Base-by-base conservation (phyloP, 2,888 invertebrate genomes). In the Rotaria socialis region DNA sequence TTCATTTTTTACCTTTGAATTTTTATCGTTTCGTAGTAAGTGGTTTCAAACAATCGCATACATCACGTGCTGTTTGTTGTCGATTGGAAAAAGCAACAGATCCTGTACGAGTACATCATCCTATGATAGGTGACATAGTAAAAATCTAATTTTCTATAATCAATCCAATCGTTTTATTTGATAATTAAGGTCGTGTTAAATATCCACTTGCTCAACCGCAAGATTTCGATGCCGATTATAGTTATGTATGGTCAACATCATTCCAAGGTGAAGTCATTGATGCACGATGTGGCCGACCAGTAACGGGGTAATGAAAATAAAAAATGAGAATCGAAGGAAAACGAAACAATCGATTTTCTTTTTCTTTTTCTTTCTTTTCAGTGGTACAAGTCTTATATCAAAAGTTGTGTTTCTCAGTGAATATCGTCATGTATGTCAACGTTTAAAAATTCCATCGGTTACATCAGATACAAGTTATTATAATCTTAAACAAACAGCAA, bases 1-100 rank as follows among this genome's bases (percentile, higher is more conserved):
- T 80, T 96, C 0, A 91, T 92, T 86, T 43, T 8, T 52, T 52
- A 4, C 16, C 16, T 52, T 52, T 52, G 8, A 3, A 2, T 27
- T n/a, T n/a, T 24, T 47, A 47, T 24, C 35, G 2, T 7, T 80
- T n/a, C 22, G n/a, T 47, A 80, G 80, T 80, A 47, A 80, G 80
- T 80, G 80, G 80, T 24, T 80, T 80, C 24, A 80, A 80, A 47
- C 80, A 80, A 47, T 47, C 43, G 4, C 80, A 80, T 47, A 80
- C 80, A n/a, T 80, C 80, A 47, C 43, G 80, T 24, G 80, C 80
- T n/a, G 24, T 80, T 11, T 80, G 80, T 80, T 80, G 80, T 80
- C 80, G 80, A 47, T 47, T 80, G 10, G 80, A 80, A n/a, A 80
- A 80, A 80, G 80, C 80, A 47, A 47, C 24, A 5, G 80, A 80